A percentile compares a stretch with the other conserved stretches of the same genome.
phyloP scores from a whole-genome alignment of 2,888 invertebrate genomes.

The Drosophila setosimentum region DNA sequence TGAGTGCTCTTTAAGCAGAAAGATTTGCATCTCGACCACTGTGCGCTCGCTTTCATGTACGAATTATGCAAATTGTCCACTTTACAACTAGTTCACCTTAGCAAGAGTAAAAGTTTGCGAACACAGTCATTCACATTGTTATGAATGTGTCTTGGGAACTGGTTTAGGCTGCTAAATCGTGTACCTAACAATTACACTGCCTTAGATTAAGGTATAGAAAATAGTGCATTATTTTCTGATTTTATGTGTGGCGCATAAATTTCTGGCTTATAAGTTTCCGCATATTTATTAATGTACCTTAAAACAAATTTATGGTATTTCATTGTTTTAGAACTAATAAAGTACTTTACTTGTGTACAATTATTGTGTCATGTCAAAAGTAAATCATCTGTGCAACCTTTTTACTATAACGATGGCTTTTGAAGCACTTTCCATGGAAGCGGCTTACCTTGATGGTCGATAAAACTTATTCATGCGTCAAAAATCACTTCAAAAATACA shows the following conservation, averaged over 20 bases:
- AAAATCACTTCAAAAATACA: constrained; percentile 29
- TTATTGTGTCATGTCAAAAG: neutral
- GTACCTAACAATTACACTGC: neutral
- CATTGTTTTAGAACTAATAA: neutral
- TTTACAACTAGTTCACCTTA: constrained; percentile 75
- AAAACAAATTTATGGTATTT: neutral
- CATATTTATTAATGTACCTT: neutral
- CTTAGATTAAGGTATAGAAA: neutral
- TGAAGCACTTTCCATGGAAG: constrained; percentile 19
- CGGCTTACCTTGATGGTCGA: constrained; percentile 79
- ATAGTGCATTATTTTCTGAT: neutral
- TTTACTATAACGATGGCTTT: neutral
- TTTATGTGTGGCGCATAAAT: neutral
- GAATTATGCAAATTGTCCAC: constrained; percentile 70
- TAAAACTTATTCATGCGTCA: constrained; percentile 76
- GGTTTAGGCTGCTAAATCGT: constrained; percentile 48
- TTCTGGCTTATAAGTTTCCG: neutral
- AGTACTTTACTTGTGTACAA: neutral
- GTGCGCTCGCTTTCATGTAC: constrained; percentile 50
- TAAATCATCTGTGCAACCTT: neutral
- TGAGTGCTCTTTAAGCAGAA: neutral
- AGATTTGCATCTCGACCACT: constrained; percentile 19
- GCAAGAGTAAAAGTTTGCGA: constrained; percentile 73
- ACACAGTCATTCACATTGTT: constrained; percentile 12
- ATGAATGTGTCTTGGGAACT: constrained; percentile 42